These are phyloP conservation scores for Nesogale talazaci DNA, from an alignment of 2,113 vertebrate genomes.

Conservation along the genomic window DNA sequence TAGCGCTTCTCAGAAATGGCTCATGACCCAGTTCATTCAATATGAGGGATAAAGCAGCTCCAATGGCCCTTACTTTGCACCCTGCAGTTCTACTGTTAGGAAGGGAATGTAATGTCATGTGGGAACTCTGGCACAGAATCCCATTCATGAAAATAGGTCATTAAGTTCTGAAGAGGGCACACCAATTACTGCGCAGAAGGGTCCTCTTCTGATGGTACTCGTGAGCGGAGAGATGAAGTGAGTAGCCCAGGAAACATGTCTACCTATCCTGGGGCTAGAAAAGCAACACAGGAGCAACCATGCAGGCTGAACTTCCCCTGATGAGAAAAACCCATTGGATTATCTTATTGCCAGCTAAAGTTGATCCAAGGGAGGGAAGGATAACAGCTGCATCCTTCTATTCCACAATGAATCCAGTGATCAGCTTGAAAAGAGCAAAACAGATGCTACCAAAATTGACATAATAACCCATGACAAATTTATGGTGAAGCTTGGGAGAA, in stretches of 20 bases:
- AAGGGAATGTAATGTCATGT: neutral
- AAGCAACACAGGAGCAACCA: neutral
- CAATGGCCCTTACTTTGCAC: neutral
- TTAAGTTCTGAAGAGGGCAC: neutral
- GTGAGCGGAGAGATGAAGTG: neutral
- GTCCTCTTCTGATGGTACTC: neutral
- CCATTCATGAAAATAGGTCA: neutral
- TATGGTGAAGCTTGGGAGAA: too few relatives aligned
- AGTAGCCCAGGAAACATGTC: neutral
- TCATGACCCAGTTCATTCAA: neutral
- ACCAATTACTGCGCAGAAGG: neutral
- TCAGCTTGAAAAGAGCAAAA: too few relatives aligned
- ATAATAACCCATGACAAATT: too few relatives aligned
- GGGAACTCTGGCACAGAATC: neutral
- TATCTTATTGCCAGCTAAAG: neutral
- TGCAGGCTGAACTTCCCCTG: neutral
- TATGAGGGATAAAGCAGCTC: neutral
- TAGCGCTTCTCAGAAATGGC: neutral
- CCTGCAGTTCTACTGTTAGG: neutral
- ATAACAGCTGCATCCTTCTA: neutral
- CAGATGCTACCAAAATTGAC: too few relatives aligned
- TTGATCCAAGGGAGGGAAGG: neutral
- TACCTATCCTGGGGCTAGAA: neutral
- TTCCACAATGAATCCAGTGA: neutral
- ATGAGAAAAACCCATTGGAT: neutral